Evolutionary conservation across 2,888 invertebrate genomes (phyloP).

Genomic region (Hypomecis atomaria): DNA sequence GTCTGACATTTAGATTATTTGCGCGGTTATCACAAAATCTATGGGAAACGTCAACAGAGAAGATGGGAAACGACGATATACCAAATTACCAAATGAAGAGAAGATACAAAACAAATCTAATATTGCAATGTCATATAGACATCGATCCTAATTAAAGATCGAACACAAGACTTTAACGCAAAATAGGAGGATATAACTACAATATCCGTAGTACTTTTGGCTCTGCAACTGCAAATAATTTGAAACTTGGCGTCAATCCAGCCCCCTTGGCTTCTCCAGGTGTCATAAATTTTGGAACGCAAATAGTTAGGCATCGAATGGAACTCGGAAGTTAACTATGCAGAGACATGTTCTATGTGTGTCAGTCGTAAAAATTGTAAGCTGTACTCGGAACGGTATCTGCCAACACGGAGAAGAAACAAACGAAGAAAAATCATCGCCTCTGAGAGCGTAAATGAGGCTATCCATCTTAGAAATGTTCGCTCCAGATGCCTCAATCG

Average conservation of each 20-base stretch:
- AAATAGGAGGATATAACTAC: conserved; percentile 1
- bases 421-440: conserved; percentile 18
- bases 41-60: neutral
- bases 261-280: conserved; percentile 25
- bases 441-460: conserved; percentile 8
- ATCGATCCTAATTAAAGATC: neutral
- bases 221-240: conserved; percentile 3
- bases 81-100: neutral
- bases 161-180: neutral
- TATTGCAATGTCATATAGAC: neutral
- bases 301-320: conserved; percentile 10
- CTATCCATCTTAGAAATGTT: conserved; percentile 19
- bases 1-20: conserved; percentile 30
- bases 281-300: conserved; percentile 22
- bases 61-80: conserved; percentile 2
- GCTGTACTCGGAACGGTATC: conserved; percentile 6
- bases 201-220: conserved; percentile 19
- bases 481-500: conserved; percentile 17
- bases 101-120: neutral
- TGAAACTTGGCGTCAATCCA: conserved; percentile 24
- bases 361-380: conserved; percentile 12
- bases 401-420: neutral
- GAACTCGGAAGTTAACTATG: conserved; percentile 5
- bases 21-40: conserved; percentile 8
- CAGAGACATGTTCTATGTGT: conserved; percentile 1